Percentiles rank a stretch among this genome's conserved stretches.
These are phyloP conservation scores for Dolichoris vasculosae DNA, from an alignment of 1,140 invertebrate species.

Conservation along the genomic window DNA sequence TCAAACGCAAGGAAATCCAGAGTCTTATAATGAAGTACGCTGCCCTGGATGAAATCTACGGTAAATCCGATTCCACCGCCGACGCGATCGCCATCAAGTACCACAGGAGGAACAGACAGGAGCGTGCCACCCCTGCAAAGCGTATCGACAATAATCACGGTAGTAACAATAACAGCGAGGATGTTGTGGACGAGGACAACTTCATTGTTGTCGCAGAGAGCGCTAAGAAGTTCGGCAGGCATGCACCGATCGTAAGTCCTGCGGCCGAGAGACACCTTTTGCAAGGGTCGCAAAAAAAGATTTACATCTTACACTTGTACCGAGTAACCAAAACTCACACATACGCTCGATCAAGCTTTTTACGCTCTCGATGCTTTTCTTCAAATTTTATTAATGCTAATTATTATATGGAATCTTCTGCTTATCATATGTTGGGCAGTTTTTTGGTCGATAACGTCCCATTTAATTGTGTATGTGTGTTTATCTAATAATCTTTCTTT, in stretches of 20 bases:
- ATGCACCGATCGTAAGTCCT: constrained; percentile 66
- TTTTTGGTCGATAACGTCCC: too few relatives aligned
- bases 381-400: too few relatives aligned
- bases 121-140: not conserved
- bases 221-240: constrained; percentile 7
- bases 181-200: constrained; percentile 44
- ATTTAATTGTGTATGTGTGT: too few relatives aligned
- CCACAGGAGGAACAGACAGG: constrained; percentile 52
- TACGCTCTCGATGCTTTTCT: too few relatives aligned
- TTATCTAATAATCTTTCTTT: too few relatives aligned
- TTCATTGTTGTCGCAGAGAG: constrained; percentile 36
- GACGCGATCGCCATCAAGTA: constrained; percentile 73
- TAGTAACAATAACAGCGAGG: not conserved
- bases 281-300: not conserved
- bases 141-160: not conserved
- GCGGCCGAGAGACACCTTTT: not conserved
- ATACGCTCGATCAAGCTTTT: too few relatives aligned
- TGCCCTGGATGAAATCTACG: constrained; percentile 79
- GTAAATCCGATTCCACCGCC: constrained; percentile 55
- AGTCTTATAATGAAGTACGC: constrained; percentile 86
- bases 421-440: too few relatives aligned
- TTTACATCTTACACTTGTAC: not conserved
- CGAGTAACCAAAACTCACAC: too few relatives aligned
- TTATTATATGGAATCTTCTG: too few relatives aligned
- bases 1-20: constrained; percentile 86